These are phyloP conservation scores for Chorisops tibialis DNA, from an alignment of 2,888 invertebrate species.

Conservation along the genomic window DNA sequence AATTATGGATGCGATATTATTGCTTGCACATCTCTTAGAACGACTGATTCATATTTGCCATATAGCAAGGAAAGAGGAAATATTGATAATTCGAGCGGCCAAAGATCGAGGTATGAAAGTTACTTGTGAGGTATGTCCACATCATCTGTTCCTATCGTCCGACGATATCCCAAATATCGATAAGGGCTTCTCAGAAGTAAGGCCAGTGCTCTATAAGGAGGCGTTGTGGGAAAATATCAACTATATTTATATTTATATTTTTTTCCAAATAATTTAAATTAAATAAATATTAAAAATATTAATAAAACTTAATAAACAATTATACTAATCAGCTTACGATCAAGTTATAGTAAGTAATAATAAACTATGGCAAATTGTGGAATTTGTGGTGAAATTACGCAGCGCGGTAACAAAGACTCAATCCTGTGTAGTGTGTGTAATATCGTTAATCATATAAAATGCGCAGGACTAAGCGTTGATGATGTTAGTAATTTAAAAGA, in stretches of 20 bases:
- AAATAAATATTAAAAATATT: too few species aligned
- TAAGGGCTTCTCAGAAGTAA: conserved; percentile 71
- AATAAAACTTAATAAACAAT: too few species aligned
- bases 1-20: conserved; percentile 90
- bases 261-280: too few species aligned
- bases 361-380: too few species aligned
- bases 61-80: conserved; percentile 94
- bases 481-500: too few species aligned
- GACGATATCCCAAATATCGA: conserved; percentile 72
- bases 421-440: too few species aligned
- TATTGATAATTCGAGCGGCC: conserved; percentile 81
- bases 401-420: too few species aligned
- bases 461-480: too few species aligned
- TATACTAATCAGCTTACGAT: too few species aligned
- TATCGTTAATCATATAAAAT: too few species aligned
- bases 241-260: conserved; percentile 92
- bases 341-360: too few species aligned
- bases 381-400: too few species aligned
- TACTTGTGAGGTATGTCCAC: conserved; percentile 98
- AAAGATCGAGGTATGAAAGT: conserved; percentile 88
- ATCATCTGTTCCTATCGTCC: conserved; percentile 90
- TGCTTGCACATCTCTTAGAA: conserved; percentile 82
- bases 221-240: conserved; percentile 98
- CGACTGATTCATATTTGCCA: conserved; percentile 95
- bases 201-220: conserved; percentile 79